Evolutionary conservation across 2,888 invertebrate species (phyloP).

Genomic region (Leucophora obtusa): DNA sequence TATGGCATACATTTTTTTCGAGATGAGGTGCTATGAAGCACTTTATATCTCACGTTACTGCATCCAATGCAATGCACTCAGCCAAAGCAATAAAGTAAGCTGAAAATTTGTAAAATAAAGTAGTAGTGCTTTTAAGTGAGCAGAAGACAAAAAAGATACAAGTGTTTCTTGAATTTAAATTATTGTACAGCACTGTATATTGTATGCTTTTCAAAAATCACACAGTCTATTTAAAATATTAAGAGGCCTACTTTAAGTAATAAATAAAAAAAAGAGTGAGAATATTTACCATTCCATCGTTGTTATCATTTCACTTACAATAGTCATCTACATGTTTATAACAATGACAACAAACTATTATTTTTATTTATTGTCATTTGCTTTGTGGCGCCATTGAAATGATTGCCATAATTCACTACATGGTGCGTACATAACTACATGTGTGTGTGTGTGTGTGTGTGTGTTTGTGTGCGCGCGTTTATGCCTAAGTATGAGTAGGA

Average conservation of each 20-base stretch:
- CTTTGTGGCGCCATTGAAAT: conserved; percentile 75
- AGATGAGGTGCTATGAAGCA: too few relatives aligned
- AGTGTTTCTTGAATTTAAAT: too few relatives aligned
- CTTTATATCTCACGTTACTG: too few relatives aligned
- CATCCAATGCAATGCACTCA: too few relatives aligned
- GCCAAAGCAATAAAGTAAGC: too few relatives aligned
- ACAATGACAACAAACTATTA: conserved; percentile 73
- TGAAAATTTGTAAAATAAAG: too few relatives aligned
- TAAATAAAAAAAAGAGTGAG: not conserved
- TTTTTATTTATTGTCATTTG: conserved; percentile 77
- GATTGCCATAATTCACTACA: conserved; percentile 67
- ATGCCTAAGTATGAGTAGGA: not conserved
- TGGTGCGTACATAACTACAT: not conserved
- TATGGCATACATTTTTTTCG: too few relatives aligned
- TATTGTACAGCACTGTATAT: not conserved
- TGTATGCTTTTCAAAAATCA: not conserved
- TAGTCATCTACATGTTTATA: conserved; percentile 69
- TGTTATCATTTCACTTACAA: conserved; percentile 44
- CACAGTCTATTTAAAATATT: conserved; percentile 7
- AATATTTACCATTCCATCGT: conserved; percentile 1
- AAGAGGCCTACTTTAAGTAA: conserved; percentile 10
- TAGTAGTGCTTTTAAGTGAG: too few relatives aligned
- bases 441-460: conserved; percentile 1
- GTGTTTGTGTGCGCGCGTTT: conserved; percentile 1
- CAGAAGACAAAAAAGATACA: too few relatives aligned